Conservation (phyloP, 2,888 invertebrate genomes). For the Philopedon plagiatum region DNA sequence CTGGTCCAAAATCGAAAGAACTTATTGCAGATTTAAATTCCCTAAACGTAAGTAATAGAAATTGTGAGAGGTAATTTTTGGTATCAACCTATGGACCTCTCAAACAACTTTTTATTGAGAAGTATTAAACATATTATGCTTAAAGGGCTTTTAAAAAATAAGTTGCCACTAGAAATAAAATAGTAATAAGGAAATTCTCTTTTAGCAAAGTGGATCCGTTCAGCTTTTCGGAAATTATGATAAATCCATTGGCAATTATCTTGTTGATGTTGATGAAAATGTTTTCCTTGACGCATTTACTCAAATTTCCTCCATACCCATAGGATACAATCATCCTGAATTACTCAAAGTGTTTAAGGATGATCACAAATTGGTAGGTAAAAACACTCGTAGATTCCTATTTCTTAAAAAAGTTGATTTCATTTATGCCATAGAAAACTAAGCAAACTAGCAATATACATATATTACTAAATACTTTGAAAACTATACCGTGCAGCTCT, state of each 20-base stretch:
- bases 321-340: constrained; percentile 96
- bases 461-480: too few relatives aligned
- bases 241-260: constrained; percentile 92
- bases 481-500: too few relatives aligned
- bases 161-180: too few relatives aligned
- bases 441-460: too few relatives aligned
- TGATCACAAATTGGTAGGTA: constrained; percentile 57
- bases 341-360: constrained; percentile 78
- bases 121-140: too few relatives aligned
- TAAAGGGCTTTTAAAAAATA: too few relatives aligned
- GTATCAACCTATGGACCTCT: too few relatives aligned
- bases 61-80: too few relatives aligned
- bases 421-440: too few relatives aligned
- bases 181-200: too few relatives aligned
- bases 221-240: constrained; percentile 95
- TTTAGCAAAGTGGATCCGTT: constrained; percentile 84
- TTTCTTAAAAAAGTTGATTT: too few relatives aligned
- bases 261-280: constrained; percentile 96
- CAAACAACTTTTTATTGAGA: too few relatives aligned
- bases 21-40: constrained; percentile 74
- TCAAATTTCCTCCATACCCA: constrained; percentile 91
- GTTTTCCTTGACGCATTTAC: constrained; percentile 91
- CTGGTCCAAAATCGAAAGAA: constrained; percentile 80
- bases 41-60: constrained; percentile 75
- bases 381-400: constrained; percentile 2